Conservation (phyloP, 2,888 invertebrate genomes). For the Carcina quercana region DNA sequence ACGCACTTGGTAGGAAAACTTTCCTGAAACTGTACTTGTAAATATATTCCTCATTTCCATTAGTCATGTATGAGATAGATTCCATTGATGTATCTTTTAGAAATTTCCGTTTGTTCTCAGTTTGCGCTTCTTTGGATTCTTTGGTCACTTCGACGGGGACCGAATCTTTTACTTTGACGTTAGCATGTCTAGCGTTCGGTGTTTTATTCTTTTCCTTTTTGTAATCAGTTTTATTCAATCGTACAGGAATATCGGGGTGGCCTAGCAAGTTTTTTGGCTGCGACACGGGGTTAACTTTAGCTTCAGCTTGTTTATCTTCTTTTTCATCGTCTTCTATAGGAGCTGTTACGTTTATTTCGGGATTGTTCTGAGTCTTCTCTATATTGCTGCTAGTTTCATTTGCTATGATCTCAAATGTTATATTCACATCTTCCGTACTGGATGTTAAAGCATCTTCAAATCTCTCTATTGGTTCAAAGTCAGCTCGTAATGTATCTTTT, state of each 20-base stretch:
- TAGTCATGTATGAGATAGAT: slow-evolving; percentile 43
- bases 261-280: slow-evolving; percentile 74
- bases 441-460: slow-evolving; percentile 65
- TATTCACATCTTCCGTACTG: slow-evolving; percentile 55
- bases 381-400: slow-evolving; percentile 30
- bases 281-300: slow-evolving; percentile 43
- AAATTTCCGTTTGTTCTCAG: slow-evolving; percentile 34
- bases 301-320: slow-evolving; percentile 26
- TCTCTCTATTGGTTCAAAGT: slow-evolving; percentile 54
- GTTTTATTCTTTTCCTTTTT: slow-evolving; percentile 69
- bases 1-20: slow-evolving; percentile 76
- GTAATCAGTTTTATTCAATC: slow-evolving; percentile 68
- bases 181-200: slow-evolving; percentile 51
- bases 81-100: slow-evolving; percentile 26
- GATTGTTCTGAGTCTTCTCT: slow-evolving; percentile 29
- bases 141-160: slow-evolving; percentile 37
- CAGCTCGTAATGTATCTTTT: slow-evolving; percentile 11
- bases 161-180: slow-evolving; percentile 59
- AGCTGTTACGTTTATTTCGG: slow-evolving; percentile 47
- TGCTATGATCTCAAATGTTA: slow-evolving; percentile 58
- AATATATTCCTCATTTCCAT: slow-evolving; percentile 75
- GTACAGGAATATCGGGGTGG: slow-evolving; percentile 67
- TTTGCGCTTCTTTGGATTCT: slow-evolving; percentile 47
- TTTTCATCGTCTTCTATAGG: slow-evolving; percentile 30
- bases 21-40: slow-evolving; percentile 79